These are phyloP conservation scores for Misgurnus mizolepis DNA, from an alignment of 2,113 vertebrate genomes.

Conservation along the genomic window DNA sequence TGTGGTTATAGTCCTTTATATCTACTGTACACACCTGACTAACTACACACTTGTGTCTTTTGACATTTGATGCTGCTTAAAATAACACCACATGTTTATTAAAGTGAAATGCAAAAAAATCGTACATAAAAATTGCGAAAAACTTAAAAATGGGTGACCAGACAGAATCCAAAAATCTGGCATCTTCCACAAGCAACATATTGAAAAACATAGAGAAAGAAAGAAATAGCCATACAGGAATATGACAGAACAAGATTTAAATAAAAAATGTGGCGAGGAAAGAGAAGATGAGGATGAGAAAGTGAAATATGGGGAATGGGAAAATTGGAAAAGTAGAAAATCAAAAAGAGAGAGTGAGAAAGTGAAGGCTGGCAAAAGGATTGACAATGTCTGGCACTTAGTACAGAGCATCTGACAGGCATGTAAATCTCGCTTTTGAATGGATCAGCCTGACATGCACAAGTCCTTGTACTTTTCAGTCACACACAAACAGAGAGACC, in stretches of 20 bases:
- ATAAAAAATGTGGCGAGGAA: background rate
- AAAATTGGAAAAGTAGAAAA: background rate
- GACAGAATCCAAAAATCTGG: no score
- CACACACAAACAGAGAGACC: conserved; percentile 6
- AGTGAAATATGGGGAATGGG: background rate
- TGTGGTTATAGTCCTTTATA: no score
- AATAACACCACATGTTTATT: no score
- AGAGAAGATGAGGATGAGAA: background rate
- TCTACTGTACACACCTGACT: no score
- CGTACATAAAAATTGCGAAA: no score
- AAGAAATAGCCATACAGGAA: background rate
- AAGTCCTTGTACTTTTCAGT: conserved; percentile 29
- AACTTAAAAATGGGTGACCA: no score
- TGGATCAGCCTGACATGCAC: conserved; percentile 37
- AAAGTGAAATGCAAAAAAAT: no score
- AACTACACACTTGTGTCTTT: no score
- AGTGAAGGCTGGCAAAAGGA: conserved; percentile 1
- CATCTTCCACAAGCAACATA: no score
- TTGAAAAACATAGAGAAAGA: conserved; percentile 29
- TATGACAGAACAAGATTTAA: background rate
- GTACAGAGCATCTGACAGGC: conserved; percentile 28
- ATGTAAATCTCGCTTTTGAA: conserved; percentile 49
- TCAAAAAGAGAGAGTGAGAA: conserved; percentile 11
- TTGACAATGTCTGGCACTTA: conserved; percentile 25
- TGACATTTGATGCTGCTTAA: no score